phyloP scores from a whole-genome alignment of 2,888 invertebrate species.

The Mesoligia furuncula region DNA sequence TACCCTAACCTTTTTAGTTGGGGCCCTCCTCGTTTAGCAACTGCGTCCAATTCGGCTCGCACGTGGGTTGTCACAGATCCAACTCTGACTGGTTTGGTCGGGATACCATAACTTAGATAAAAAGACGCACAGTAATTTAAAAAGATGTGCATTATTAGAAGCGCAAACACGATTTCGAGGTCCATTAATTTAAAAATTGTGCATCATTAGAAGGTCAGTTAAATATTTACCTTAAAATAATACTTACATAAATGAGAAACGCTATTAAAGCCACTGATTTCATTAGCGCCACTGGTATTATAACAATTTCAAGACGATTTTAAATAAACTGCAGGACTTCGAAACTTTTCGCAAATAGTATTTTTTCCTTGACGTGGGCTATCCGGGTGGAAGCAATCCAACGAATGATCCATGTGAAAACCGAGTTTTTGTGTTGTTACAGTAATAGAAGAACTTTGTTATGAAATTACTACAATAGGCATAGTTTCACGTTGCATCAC shows the following conservation, averaged over 20 bases:
- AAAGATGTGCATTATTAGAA: too few relatives aligned
- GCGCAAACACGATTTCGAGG: neutral
- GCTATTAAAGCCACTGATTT: slow-evolving; percentile 46
- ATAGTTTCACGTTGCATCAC: slow-evolving; percentile 23
- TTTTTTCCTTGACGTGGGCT: neutral
- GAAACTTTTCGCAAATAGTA: neutral
- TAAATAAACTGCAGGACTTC: neutral
- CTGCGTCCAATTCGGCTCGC: neutral
- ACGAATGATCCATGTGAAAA: slow-evolving; percentile 1
- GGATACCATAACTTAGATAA: neutral
- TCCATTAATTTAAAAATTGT: neutral
- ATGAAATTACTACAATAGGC: slow-evolving; percentile 33
- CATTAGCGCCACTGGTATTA: slow-evolving; percentile 19
- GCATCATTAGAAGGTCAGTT: neutral
- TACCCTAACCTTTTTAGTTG: too few relatives aligned
- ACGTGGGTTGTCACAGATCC: neutral
- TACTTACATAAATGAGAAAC: slow-evolving; percentile 58
- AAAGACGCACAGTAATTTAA: neutral
- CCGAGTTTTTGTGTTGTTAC: slow-evolving; percentile 19
- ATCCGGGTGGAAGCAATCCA: neutral
- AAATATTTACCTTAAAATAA: neutral
- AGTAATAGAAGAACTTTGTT: slow-evolving; percentile 49
- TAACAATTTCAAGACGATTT: neutral
- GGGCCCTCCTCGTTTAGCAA: neutral
- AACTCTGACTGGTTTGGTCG: neutral